Evolutionary conservation across 2,113 vertebrate species (phyloP), one percentile per base, ranked within the genome.

Genomic region (Xenopus borealis): DNA sequence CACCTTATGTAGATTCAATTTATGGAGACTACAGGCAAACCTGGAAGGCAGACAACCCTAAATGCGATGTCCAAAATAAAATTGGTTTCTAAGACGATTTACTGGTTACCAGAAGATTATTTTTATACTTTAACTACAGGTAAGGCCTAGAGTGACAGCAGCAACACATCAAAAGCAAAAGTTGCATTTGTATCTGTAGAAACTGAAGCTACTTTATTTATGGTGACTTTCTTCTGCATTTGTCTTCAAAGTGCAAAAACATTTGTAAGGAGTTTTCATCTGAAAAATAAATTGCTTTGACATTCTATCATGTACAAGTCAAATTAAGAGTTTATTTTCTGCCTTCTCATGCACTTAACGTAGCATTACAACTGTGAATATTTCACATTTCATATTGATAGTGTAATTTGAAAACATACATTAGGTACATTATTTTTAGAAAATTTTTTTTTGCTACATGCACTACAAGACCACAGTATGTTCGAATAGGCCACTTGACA

Each of bases 401-500:
- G 33, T 40, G 33, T 40, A 7, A 40, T 40, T 40, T 40, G 33
- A 40, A 40, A 40, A 40, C 3, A 40, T 40, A 40, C 33, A 40
- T 40, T 40, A 40, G 33, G 6, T 40, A 40, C 33, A 40, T 40
- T 40, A 40, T 40, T 40, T 40, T 6, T 40, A 7, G 8, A 40
- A 53, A 55, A n/a, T 20, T 6, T 61, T 61, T 55, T 27, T 6
- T 55, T 50, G 66, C 4, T 69, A 50, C 40, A 53, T 33, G 78
- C 79, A 68, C 78, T 75, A 67, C 44, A 69, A 65, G 79, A 64
- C 75, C 81, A 66, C 62, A 81, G 67, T 33, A 81, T 81, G 62
- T 85, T 87, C 81, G 83, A 61, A 9, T 80, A 83, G 83, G 80
- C 68, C 81, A 81, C 81, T 86, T 86, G 80, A 86, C 72, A 86